A percentile compares a stretch with the other conserved stretches of the same genome.
Conservation (phyloP, 2,888 invertebrate species). For the Drosophila anomalata region DNA sequence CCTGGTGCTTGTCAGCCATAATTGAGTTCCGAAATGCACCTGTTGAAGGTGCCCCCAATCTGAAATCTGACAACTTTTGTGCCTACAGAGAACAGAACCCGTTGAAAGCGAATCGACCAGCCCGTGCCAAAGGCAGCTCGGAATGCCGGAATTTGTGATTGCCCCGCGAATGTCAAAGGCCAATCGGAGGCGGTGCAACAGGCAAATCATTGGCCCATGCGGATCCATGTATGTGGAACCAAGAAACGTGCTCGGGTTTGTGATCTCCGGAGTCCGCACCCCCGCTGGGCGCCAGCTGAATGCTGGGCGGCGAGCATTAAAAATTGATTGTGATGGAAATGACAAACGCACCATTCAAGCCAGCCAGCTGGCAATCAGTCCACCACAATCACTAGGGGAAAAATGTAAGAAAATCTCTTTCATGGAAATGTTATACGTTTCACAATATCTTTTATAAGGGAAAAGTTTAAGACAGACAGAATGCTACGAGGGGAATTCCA, state of each 20-base stretch:
- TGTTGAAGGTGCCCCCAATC: slow-evolving; percentile 25
- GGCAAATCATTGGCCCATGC: slow-evolving; percentile 33
- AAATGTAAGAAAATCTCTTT: background rate
- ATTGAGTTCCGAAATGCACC: slow-evolving; percentile 40
- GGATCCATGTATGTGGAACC: slow-evolving; percentile 4
- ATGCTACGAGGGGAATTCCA: background rate
- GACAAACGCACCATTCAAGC: slow-evolving; percentile 25
- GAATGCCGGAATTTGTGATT: slow-evolving; percentile 20
- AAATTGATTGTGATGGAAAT: slow-evolving; percentile 52
- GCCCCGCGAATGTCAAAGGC: slow-evolving; percentile 31
- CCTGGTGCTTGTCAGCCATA: slow-evolving; percentile 32
- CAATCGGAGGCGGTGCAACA: slow-evolving; percentile 27
- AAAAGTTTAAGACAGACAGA: background rate
- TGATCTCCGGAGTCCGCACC: slow-evolving; percentile 11
- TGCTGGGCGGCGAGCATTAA: slow-evolving; percentile 40
- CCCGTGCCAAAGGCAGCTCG: slow-evolving; percentile 34
- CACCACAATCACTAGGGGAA: slow-evolving; percentile 17
- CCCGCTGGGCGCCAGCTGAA: slow-evolving; percentile 7
- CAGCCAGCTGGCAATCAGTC: slow-evolving; percentile 9
- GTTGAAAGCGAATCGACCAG: slow-evolving; percentile 26
- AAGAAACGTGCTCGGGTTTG: slow-evolving; percentile 34
- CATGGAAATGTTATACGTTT: background rate
- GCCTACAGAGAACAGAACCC: slow-evolving; percentile 12
- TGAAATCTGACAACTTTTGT: slow-evolving; percentile 22
- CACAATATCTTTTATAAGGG: background rate